Percentiles rank a stretch among this genome's conserved stretches.
phyloP scores from a whole-genome alignment of 2,888 invertebrate genomes.

The Drosophila tanythrix region DNA sequence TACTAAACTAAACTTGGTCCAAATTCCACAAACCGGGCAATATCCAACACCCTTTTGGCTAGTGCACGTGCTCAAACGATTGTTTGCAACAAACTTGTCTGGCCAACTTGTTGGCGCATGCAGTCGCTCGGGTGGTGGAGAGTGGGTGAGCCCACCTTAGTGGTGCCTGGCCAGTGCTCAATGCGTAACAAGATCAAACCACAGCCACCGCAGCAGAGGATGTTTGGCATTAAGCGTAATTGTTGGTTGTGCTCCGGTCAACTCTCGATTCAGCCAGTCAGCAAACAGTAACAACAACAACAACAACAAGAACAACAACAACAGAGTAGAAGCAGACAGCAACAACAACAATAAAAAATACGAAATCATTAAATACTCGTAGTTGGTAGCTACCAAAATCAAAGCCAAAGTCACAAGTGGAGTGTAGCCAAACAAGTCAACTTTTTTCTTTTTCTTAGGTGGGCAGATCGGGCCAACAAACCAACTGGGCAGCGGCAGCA shows the following conservation, averaged over 20 bases:
- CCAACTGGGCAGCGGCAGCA: slow-evolving; percentile 41
- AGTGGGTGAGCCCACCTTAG: slow-evolving; percentile 47
- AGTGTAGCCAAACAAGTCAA: slow-evolving; percentile 74
- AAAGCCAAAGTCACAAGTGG: slow-evolving; percentile 77
- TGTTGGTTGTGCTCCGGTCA: slow-evolving; percentile 64
- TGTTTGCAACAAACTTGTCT: slow-evolving; percentile 11
- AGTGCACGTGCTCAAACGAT: slow-evolving; percentile 49
- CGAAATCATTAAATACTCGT: slow-evolving; percentile 77
- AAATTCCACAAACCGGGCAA: slow-evolving; percentile 44
- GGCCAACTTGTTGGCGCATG: slow-evolving; percentile 6
- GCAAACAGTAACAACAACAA: slow-evolving; percentile 29
- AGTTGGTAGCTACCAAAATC: slow-evolving; percentile 68
- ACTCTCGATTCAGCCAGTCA: slow-evolving; percentile 24
- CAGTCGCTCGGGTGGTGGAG: background rate
- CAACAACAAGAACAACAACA: slow-evolving; percentile 17
- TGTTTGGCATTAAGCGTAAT: slow-evolving; percentile 82
- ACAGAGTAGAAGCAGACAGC: slow-evolving; percentile 21
- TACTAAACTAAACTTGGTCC: slow-evolving; percentile 29
- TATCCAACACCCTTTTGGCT: slow-evolving; percentile 67
- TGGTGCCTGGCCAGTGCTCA: slow-evolving; percentile 33
- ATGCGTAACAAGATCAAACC: slow-evolving; percentile 82
- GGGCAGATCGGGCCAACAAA: slow-evolving; percentile 58
- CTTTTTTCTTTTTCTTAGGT: slow-evolving; percentile 60
- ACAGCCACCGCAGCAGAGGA: slow-evolving; percentile 77
- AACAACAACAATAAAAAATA: slow-evolving; percentile 41